Evolutionary conservation across 2,797 vertebrate species (phyloP).

Genomic region (Uromys caudimaculatus): DNA sequence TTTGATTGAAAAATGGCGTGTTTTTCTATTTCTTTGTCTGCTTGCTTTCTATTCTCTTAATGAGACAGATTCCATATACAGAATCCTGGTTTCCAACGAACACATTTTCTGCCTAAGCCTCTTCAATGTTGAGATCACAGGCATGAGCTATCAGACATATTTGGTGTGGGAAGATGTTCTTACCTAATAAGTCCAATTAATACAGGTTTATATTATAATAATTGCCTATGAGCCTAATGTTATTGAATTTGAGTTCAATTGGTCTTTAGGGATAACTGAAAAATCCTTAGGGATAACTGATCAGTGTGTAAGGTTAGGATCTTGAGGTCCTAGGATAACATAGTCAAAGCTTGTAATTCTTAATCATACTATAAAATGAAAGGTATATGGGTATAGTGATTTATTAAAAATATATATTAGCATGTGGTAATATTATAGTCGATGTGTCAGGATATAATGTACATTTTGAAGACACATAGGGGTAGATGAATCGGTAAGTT

Average conservation of each 20-base stretch:
- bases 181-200: background rate
- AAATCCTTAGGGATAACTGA: rapidly evolving
- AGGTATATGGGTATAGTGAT: background rate
- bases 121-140: background rate
- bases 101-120: background rate
- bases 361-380: background rate
- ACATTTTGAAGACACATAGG: conserved; percentile 21
- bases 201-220: background rate
- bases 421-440: conserved; percentile 1
- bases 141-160: background rate
- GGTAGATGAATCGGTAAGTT: background rate
- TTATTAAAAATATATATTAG: background rate
- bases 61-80: background rate
- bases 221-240: rapidly evolving
- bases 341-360: background rate
- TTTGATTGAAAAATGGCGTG: background rate
- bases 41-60: background rate
- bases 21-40: background rate
- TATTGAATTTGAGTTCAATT: background rate
- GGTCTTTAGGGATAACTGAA: background rate
- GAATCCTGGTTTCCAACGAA: background rate
- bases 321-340: background rate
- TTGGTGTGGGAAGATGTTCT: background rate
- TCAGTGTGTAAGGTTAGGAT: background rate
- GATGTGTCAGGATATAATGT: conserved; percentile 30